phyloP scores from a whole-genome alignment of 2,888 invertebrate species.

The Hydrotaea cyrtoneurina region DNA sequence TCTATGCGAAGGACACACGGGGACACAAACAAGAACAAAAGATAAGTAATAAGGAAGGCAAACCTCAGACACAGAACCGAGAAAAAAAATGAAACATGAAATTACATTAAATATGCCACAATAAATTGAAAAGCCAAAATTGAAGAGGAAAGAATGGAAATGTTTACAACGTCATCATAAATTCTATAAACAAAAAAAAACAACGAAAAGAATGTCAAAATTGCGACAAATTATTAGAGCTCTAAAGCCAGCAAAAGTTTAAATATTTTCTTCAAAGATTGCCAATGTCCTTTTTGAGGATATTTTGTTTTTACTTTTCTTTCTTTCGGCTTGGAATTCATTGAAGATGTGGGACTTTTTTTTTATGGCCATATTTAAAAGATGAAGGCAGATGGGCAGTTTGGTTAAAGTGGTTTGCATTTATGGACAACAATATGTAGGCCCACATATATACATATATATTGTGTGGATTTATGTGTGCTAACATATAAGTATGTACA shows the following conservation, averaged over 20 bases:
- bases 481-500: neutral
- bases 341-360: conserved; percentile 19
- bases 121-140: neutral
- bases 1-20: neutral
- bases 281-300: neutral
- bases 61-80: neutral
- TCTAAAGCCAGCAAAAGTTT: neutral
- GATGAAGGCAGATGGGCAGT: neutral
- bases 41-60: neutral
- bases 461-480: neutral
- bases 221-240: neutral
- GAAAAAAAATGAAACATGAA: neutral
- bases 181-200: no score
- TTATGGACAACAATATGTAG: conserved; percentile 7
- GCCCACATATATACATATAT: neutral
- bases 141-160: no score
- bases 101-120: conserved; percentile 28
- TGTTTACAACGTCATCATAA: conserved; percentile 1
- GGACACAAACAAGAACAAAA: conserved; percentile 17
- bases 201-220: neutral
- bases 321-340: neutral
- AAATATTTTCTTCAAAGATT: neutral
- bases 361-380: neutral
- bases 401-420: neutral
- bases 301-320: neutral